Percentiles rank a stretch among this genome's conserved stretches.
Evolutionary conservation across 2,113 vertebrate genomes (phyloP).

Genomic region (Panthera leo): DNA sequence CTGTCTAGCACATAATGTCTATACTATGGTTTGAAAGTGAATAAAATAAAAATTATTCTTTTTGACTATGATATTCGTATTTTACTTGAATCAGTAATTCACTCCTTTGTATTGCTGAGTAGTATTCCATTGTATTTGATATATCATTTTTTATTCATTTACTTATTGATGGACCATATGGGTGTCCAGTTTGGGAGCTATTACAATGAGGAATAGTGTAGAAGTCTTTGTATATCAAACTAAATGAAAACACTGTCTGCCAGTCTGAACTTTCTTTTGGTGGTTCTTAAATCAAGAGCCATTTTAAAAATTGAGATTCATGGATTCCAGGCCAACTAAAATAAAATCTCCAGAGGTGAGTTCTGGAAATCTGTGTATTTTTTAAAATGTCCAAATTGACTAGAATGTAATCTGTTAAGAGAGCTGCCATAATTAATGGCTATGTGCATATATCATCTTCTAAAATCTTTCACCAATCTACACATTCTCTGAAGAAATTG

Average conservation of each 20-base stretch:
- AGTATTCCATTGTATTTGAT: background rate
- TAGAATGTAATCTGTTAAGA: background rate
- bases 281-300: background rate
- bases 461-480: background rate
- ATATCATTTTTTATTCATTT: background rate
- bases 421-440: background rate
- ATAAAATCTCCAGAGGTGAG: background rate
- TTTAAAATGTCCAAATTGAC: background rate
- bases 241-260: background rate
- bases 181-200: background rate
- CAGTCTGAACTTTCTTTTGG: background rate
- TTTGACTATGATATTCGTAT: background rate
- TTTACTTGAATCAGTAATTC: background rate
- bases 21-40: background rate
- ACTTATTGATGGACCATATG: too few species aligned
- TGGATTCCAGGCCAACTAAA: background rate
- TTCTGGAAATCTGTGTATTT: background rate
- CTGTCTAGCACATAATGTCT: background rate
- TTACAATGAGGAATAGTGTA: background rate
- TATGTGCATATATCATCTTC: background rate
- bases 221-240: background rate
- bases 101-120: background rate
- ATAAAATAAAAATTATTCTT: background rate
- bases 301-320: background rate
- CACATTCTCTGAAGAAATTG: too few species aligned